Evolutionary conservation across 2,888 invertebrate genomes (phyloP), one percentile per base, ranked within the genome.

Genomic region (Parnassius apollo): DNA sequence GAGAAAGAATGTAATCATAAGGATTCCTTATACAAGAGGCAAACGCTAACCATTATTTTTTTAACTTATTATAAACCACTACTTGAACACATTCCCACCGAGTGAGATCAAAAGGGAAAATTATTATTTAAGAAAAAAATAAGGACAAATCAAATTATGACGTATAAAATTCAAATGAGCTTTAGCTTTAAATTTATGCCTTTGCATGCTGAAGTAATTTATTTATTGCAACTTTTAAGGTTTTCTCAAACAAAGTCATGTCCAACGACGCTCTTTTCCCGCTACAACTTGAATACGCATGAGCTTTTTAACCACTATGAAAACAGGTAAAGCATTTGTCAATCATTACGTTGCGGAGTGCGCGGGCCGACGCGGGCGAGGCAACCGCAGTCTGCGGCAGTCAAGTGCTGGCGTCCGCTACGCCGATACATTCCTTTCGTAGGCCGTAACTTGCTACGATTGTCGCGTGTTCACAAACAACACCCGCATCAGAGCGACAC

Each of bases 301-400:
- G 66, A 73, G 70, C 62, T 77, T 77, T 78, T 62, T 68, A 66
- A 66, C 71, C 70, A 71, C 61, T 74, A 83, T 83, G 79, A 83
- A 87, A 85, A 83, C 83, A 86, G 85, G 86, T 88, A 78, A 85
- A 84, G 81, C 85, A 84, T 84, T 82, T 86, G 83, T 88, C 83
- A 89, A 89, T 88, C 85, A 89, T 88, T 86, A 85, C 72, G 74
- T 70, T 69, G 69, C 65, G 68, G 66, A 68, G 68, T 71, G 73
- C 69, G 75, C 68, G 73, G 68, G 68, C 61, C 68, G 69, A 69
- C 65, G 66, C 65, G 69, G 65, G 62, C 65, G 61, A 58, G 46
- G 62, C 73, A 75, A 73, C 69, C 71, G 74, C 72, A 73, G 69
- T 66, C 71, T 72, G 74, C 75, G 75, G 78, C 76, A 77, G 77